Evolutionary conservation across 2,797 vertebrate genomes (phyloP).

Genomic region (Gallinago stenura): DNA sequence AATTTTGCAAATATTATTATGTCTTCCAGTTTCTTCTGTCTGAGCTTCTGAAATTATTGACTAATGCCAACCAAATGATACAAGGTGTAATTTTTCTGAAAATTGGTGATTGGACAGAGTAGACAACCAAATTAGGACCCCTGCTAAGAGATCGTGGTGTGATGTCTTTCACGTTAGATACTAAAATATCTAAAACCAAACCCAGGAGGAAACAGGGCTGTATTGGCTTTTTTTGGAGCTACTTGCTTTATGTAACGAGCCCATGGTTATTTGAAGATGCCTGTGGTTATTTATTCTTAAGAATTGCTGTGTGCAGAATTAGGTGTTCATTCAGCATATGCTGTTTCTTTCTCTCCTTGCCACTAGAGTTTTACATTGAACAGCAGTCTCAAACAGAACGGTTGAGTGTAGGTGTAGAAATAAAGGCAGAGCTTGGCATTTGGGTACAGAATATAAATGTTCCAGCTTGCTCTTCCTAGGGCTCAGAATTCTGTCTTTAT

Average conservation of each 20-base stretch:
- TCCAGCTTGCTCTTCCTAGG: not conserved
- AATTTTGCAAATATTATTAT: not conserved
- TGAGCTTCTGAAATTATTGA: not conserved
- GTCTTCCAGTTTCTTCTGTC: not conserved
- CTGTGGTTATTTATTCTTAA: not conserved
- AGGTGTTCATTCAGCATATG: not conserved
- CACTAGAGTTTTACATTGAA: not conserved
- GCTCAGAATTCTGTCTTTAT: not conserved
- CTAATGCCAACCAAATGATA: not conserved
- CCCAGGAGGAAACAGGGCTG: not conserved
- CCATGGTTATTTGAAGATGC: not conserved
- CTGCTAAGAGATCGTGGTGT: not conserved
- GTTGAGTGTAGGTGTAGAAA: not conserved
- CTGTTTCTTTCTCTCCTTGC: not conserved
- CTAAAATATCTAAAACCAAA: not conserved
- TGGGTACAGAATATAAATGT: not conserved
- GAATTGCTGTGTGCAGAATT: not conserved
- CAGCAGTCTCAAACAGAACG: not conserved
- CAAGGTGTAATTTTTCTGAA: not conserved
- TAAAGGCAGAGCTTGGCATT: not conserved
- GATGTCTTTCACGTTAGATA: not conserved
- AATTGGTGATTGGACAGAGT: not conserved
- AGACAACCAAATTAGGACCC: not conserved
- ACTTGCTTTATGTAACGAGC: not conserved
- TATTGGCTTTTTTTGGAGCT: not conserved